Conservation (phyloP, 2,888 invertebrate genomes). For the Drosophila barbarae region DNA sequence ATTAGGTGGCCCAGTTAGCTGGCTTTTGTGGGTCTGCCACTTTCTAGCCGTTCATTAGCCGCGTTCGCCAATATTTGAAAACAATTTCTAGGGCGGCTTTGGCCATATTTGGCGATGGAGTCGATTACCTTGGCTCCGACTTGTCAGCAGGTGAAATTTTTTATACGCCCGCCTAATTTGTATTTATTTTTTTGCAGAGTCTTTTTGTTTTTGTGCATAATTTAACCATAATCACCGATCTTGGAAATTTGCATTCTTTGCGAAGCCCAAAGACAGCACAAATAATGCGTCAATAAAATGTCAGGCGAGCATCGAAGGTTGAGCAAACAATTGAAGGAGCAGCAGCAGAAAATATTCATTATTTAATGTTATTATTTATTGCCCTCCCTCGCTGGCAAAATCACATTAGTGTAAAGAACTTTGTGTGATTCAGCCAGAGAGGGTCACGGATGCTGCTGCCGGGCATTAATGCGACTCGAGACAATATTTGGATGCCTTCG, state of each 20-base stretch:
- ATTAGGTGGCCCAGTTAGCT: slow-evolving; percentile 31
- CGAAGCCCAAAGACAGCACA: slow-evolving; percentile 22
- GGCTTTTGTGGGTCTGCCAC: slow-evolving; percentile 37
- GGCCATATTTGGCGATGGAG: slow-evolving; percentile 49
- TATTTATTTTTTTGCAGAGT: slow-evolving; percentile 28
- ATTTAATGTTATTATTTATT: slow-evolving; percentile 58
- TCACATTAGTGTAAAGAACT: slow-evolving; percentile 22
- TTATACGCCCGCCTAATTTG: slow-evolving; percentile 56
- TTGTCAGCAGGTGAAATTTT: slow-evolving; percentile 65
- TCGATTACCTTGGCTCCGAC: slow-evolving; percentile 61
- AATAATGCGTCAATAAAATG: slow-evolving; percentile 48
- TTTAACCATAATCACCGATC: slow-evolving; percentile 52
- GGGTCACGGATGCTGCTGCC: slow-evolving; percentile 17
- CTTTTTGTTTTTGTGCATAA: slow-evolving; percentile 51
- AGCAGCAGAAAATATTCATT: slow-evolving; percentile 23
- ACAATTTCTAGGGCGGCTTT: slow-evolving; percentile 57
- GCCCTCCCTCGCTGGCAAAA: slow-evolving; percentile 38
- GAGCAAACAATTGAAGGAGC: slow-evolving; percentile 33
- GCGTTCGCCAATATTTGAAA: slow-evolving; percentile 30
- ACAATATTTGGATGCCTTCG: slow-evolving; percentile 22
- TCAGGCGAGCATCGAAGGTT: slow-evolving; percentile 41
- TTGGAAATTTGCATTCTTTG: slow-evolving; percentile 56
- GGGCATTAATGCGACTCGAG: slow-evolving; percentile 4
- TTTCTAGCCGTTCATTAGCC: slow-evolving; percentile 50
- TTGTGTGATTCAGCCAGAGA: slow-evolving; percentile 5